Conservation (phyloP, 2,113 vertebrate species). For the Scartelaos histophorus region DNA sequence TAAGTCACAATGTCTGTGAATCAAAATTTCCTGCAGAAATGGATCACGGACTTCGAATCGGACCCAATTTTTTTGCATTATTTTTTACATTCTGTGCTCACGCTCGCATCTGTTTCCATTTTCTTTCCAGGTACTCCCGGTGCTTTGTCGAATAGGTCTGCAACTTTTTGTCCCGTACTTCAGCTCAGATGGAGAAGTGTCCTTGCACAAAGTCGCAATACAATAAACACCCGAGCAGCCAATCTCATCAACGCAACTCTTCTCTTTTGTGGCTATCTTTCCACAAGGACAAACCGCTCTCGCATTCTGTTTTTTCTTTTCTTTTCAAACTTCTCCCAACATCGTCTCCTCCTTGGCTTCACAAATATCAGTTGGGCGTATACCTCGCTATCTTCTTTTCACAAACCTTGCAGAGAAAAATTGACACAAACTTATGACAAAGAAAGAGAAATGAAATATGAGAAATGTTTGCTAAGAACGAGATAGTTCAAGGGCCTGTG, state of each 20-base stretch:
- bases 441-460: slow-evolving; percentile 16
- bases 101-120: neutral
- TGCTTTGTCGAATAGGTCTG: slow-evolving; percentile 42
- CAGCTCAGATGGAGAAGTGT: slow-evolving; percentile 33
- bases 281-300: slow-evolving; percentile 48
- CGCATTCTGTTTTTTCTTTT: slow-evolving; percentile 4
- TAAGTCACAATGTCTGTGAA: too few species aligned
- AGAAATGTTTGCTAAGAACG: slow-evolving; percentile 8
- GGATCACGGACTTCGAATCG: too few species aligned
- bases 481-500: too few species aligned
- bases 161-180: slow-evolving; percentile 46
- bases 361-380: slow-evolving; percentile 20
- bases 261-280: slow-evolving; percentile 22
- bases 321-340: slow-evolving; percentile 23
- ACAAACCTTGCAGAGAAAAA: slow-evolving; percentile 24
- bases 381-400: slow-evolving; percentile 16
- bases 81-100: neutral
- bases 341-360: slow-evolving; percentile 2
- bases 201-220: slow-evolving; percentile 53
- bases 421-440: slow-evolving; percentile 21
- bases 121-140: slow-evolving; percentile 12
- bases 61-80: too few species aligned
- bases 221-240: slow-evolving; percentile 32
- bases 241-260: slow-evolving; percentile 1
- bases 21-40: too few species aligned